These are phyloP conservation scores for Mormyrus iriodes DNA, from an alignment of 2,113 vertebrate genomes.

Conservation along the genomic window DNA sequence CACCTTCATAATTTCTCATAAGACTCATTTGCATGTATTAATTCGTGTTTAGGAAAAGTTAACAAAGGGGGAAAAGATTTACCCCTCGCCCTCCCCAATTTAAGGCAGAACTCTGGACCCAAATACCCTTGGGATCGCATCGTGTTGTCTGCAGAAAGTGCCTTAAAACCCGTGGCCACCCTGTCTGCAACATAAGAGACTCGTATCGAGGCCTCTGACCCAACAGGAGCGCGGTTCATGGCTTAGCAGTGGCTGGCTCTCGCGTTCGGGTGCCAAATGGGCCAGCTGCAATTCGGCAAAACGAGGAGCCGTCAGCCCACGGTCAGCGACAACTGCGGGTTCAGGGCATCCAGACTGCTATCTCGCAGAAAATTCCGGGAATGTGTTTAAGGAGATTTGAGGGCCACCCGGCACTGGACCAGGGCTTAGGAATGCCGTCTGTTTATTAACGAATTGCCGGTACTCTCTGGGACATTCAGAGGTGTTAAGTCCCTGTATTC, in stretches of 20 bases:
- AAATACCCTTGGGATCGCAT: background rate
- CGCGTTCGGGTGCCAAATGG: background rate
- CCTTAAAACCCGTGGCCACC: background rate
- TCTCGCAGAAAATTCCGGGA: conserved; percentile 34
- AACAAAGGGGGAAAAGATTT: background rate
- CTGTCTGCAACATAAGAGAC: background rate
- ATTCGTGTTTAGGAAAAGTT: background rate
- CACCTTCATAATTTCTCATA: background rate
- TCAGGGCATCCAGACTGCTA: conserved; percentile 29
- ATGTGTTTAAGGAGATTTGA: conserved; percentile 32
- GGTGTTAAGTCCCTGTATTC: conserved; percentile 18
- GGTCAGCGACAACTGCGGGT: conserved; percentile 24
- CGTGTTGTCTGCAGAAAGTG: background rate
- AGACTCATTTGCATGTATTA: background rate
- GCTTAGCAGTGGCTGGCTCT: background rate
- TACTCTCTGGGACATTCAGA: conserved; percentile 15
- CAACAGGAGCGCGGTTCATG: background rate
- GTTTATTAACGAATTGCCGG: background rate
- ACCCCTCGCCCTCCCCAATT: background rate
- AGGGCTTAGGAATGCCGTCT: conserved; percentile 21
- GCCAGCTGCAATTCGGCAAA: background rate
- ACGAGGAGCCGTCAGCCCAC: conserved; percentile 24
- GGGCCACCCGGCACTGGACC: conserved; percentile 8
- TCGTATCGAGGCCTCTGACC: background rate
- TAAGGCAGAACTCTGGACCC: background rate